Evolutionary conservation across 2,888 invertebrate genomes (phyloP).

Genomic region (Belgica antarctica): DNA sequence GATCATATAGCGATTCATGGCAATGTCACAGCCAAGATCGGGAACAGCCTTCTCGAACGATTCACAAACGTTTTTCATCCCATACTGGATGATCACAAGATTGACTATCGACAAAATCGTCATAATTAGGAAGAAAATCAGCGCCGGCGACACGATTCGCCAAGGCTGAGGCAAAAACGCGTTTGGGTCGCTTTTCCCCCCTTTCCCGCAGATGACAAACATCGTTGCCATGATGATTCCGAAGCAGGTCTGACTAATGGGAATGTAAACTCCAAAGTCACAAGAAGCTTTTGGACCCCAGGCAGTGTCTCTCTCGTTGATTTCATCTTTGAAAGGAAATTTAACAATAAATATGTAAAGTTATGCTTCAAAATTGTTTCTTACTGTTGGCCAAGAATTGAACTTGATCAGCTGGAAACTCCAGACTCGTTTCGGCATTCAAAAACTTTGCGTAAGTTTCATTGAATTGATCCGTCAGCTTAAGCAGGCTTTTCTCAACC

Average conservation of each 20-base stretch:
- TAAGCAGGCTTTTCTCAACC: not conserved
- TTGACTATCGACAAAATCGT: conserved; percentile 43
- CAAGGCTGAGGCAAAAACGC: conserved; percentile 48
- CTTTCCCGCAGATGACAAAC: conserved; percentile 36
- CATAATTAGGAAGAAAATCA: conserved; percentile 50
- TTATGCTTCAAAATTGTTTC: too few relatives aligned
- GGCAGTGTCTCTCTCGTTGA: not conserved
- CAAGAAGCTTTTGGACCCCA: conserved; percentile 25
- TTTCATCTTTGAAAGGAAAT: not conserved
- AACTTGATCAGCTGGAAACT: not conserved
- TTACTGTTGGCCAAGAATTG: not conserved
- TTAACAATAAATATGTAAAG: not conserved
- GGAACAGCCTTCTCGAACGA: not conserved
- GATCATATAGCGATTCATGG: conserved; percentile 14
- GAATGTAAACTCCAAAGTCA: conserved; percentile 22
- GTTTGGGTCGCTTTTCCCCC: conserved; percentile 26
- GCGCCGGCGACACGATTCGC: conserved; percentile 53
- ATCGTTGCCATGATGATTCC: conserved; percentile 28
- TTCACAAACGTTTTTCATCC: conserved; percentile 11
- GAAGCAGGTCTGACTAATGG: conserved; percentile 23
- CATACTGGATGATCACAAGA: not conserved
- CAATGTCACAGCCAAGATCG: not conserved
- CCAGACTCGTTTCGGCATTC: not conserved
- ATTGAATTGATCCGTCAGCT: not conserved
- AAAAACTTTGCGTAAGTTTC: not conserved